Conservation (phyloP, 2,888 invertebrate genomes). For the Drosophila austrosaltans region DNA sequence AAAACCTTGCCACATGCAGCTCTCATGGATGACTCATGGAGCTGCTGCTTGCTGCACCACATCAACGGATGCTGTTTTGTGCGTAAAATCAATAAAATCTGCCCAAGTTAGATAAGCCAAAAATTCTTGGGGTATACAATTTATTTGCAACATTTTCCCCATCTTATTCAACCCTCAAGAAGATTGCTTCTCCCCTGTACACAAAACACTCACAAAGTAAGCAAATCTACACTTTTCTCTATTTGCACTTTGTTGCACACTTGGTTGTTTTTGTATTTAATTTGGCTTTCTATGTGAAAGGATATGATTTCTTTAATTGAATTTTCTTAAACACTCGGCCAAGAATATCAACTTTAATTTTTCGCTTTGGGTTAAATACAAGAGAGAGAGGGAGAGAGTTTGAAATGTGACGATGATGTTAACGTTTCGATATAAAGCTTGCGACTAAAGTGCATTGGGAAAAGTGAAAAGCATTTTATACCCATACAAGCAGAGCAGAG, state of each 20-base stretch:
- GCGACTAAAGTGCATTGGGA: constrained; percentile 82
- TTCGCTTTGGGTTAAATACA: constrained; percentile 35
- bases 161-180: background rate
- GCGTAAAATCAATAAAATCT: constrained; percentile 46
- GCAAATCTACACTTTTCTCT: background rate
- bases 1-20: constrained; percentile 4
- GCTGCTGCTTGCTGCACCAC: constrained; percentile 11
- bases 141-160: constrained; percentile 11
- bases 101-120: constrained; percentile 4
- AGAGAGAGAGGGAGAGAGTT: background rate
- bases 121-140: background rate
- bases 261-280: background rate
- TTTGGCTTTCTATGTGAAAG: constrained; percentile 1
- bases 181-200: background rate
- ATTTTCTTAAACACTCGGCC: constrained; percentile 19
- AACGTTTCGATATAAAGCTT: constrained; percentile 81
- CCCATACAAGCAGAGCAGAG: constrained; percentile 47
- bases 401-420: constrained; percentile 65
- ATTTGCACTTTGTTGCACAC: constrained; percentile 15
- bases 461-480: constrained; percentile 83
- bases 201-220: constrained; percentile 19
- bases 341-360: constrained; percentile 32
- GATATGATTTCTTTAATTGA: constrained; percentile 2
- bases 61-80: constrained; percentile 28
- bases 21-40: constrained; percentile 18